Evolutionary conservation across 2,888 invertebrate species (phyloP).

Genomic region (Linnaemya vulpina): DNA sequence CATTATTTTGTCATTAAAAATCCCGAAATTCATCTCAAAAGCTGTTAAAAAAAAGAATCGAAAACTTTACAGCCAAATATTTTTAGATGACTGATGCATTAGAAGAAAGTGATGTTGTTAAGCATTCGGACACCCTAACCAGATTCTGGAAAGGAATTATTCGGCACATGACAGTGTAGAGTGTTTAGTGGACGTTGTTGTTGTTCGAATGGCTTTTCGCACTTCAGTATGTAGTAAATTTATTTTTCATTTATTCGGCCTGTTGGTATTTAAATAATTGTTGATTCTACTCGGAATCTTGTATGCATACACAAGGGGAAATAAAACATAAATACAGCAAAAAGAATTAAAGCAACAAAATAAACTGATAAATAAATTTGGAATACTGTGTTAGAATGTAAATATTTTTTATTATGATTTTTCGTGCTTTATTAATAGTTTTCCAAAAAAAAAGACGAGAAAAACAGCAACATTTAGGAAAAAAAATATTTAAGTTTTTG

Average conservation of each 20-base stretch:
- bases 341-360: conserved; percentile 14
- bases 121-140: no score
- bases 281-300: conserved; percentile 6
- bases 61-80: no score
- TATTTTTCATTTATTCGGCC: conserved; percentile 1
- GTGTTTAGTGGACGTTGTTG: not conserved
- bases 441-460: conserved; percentile 5
- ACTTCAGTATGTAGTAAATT: not conserved
- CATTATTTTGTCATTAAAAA: no score
- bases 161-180: not conserved
- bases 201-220: not conserved
- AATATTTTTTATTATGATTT: conserved; percentile 61
- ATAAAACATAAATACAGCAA: conserved; percentile 28
- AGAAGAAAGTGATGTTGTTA: no score
- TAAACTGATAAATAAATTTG: conserved; percentile 49
- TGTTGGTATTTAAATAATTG: conserved; percentile 30
- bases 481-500: conserved; percentile 55
- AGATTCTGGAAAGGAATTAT: no score
- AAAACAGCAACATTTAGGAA: conserved; percentile 8
- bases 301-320: not conserved
- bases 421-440: conserved; percentile 42
- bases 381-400: conserved; percentile 55
- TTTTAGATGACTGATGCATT: no score
- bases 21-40: no score
- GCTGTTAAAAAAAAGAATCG: no score